Evolutionary conservation across 2,888 invertebrate genomes (phyloP).

Genomic region (Limenitis camilla): DNA sequence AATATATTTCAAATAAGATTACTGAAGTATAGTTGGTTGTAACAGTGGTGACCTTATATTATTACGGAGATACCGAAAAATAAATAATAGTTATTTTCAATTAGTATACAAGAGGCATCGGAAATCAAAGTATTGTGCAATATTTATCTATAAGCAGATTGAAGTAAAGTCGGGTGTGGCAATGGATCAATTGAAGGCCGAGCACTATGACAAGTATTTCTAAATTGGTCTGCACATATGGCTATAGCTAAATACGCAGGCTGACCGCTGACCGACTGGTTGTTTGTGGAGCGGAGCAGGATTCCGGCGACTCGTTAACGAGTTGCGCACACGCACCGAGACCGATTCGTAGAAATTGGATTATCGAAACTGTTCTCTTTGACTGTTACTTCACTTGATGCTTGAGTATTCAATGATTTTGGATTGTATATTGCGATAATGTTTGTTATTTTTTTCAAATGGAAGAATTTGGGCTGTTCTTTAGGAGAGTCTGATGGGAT

Average conservation of each 20-base stretch:
- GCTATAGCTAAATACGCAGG: conserved; percentile 27
- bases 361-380: conserved; percentile 28
- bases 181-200: conserved; percentile 13
- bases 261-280: conserved; percentile 35
- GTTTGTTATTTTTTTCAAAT: no score
- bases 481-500: no score
- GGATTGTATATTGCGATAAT: not conserved
- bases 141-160: not conserved
- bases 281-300: conserved; percentile 47
- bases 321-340: conserved; percentile 53
- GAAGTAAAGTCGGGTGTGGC: conserved; percentile 11
- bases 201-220: conserved; percentile 26
- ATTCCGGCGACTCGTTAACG: conserved; percentile 59
- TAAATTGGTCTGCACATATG: conserved; percentile 28
- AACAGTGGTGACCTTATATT: no score
- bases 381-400: conserved; percentile 1
- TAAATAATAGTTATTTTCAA: no score
- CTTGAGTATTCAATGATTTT: not conserved
- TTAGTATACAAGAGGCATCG: no score
- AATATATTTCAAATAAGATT: no score
- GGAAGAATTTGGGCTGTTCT: no score
- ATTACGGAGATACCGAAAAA: no score
- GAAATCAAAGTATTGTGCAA: not conserved
- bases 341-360: conserved; percentile 46
- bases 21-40: no score